These are phyloP conservation scores for Parasteatoda lunata DNA, from an alignment of 2,888 invertebrate species.

Conservation along the genomic window DNA sequence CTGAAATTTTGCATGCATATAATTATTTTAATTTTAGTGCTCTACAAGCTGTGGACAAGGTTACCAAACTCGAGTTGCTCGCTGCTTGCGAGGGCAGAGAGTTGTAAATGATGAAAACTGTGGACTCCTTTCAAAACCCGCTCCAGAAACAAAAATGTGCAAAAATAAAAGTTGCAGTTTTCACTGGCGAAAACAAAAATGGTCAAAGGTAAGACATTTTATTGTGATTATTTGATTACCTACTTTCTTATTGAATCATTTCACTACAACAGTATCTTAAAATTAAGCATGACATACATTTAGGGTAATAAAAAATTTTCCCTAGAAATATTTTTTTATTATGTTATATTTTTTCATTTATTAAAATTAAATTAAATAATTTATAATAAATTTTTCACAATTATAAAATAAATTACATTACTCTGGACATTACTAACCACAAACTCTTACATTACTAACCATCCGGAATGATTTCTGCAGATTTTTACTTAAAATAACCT, in stretches of 20 bases:
- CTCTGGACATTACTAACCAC: too few species aligned
- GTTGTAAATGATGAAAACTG: conserved; percentile 30
- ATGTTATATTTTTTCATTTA: not conserved
- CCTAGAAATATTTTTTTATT: not conserved
- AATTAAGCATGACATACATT: not conserved
- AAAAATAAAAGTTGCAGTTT: conserved; percentile 35
- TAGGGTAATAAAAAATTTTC: not conserved
- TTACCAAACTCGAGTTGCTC: conserved; percentile 77
- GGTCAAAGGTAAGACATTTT: conserved; percentile 41
- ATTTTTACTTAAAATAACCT: too few species aligned
- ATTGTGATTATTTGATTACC: too few species aligned
- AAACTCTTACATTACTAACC: too few species aligned
- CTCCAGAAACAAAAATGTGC: conserved; percentile 33
- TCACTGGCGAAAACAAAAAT: conserved; percentile 50
- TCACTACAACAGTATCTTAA: too few species aligned
- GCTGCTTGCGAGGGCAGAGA: conserved; percentile 22
- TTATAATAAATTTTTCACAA: too few species aligned
- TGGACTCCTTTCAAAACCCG: conserved; percentile 22
- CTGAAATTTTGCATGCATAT: too few species aligned
- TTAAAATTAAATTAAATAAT: not conserved
- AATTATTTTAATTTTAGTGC: conserved; percentile 77
- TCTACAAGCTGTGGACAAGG: conserved; percentile 82
- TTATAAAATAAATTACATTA: too few species aligned
- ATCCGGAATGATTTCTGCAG: too few species aligned
- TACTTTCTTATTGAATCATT: too few species aligned